Percentiles rank a stretch among this genome's conserved stretches.
These are phyloP conservation scores for Apodemus speciosus DNA, from an alignment of 2,113 vertebrate genomes.

Conservation along the genomic window DNA sequence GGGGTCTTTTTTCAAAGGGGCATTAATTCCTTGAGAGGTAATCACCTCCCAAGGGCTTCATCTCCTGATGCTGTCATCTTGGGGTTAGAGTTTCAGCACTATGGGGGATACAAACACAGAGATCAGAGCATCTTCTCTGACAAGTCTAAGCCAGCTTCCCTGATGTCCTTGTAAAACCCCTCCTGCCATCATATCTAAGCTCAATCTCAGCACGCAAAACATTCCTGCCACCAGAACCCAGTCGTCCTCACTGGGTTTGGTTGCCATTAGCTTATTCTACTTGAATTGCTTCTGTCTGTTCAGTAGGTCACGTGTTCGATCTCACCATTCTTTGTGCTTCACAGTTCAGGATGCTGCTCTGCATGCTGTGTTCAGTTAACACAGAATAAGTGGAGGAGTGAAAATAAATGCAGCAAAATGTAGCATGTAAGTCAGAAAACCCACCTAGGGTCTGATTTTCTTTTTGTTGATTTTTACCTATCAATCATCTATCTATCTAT, in stretches of 20 bases:
- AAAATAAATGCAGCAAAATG: neutral
- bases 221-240: neutral
- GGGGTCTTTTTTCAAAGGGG: neutral
- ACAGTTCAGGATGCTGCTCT: neutral
- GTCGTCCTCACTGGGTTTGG: neutral
- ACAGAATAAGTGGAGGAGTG: neutral
- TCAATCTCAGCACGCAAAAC: neutral
- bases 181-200: neutral
- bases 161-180: neutral
- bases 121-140: neutral
- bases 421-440: neutral
- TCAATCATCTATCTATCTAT: neutral
- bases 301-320: neutral
- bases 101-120: neutral
- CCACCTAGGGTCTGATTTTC: neutral
- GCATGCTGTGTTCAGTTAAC: neutral
- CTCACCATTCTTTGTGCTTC: neutral
- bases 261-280: neutral
- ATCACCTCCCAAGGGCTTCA: neutral
- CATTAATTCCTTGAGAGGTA: neutral
- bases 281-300: neutral
- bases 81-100: neutral
- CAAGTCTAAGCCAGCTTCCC: neutral
- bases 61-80: neutral
- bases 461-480: neutral